Evolutionary conservation across 2,113 vertebrate genomes (phyloP).

Genomic region (Myiozetetes cayanensis): DNA sequence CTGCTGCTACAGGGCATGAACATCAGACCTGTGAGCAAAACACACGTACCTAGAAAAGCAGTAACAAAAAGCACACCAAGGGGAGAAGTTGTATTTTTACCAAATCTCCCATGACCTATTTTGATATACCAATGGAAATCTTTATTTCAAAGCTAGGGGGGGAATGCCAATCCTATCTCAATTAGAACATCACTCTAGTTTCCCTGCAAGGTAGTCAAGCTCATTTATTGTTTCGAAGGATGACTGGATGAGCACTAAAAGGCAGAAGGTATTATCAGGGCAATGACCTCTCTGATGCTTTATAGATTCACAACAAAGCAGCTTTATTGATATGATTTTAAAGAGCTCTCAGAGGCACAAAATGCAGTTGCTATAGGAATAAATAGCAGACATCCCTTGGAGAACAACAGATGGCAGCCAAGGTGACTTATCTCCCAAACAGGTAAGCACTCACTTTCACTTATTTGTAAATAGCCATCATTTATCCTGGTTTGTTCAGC

Average conservation of each 20-base stretch:
- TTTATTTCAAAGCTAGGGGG: neutral
- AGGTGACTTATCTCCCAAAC: constrained; percentile 75
- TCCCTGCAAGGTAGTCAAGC: constrained; percentile 9
- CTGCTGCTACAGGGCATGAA: neutral
- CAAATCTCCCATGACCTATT: neutral
- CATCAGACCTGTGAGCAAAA: neutral
- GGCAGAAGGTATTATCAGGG: constrained; percentile 49
- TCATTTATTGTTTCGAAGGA: constrained; percentile 34
- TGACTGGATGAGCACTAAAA: constrained; percentile 43
- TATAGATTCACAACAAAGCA: constrained; percentile 70
- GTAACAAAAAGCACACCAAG: neutral
- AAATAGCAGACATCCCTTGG: constrained; percentile 71
- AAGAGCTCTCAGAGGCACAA: constrained; percentile 67
- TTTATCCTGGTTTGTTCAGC: constrained; percentile 71
- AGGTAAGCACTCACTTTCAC: constrained; percentile 52
- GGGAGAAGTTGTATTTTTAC: neutral
- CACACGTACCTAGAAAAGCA: neutral
- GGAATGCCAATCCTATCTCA: neutral
- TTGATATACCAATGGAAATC: neutral
- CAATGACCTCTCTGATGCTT: constrained; percentile 45
- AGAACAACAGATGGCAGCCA: constrained; percentile 78
- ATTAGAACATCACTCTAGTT: constrained; percentile 34
- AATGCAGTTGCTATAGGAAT: constrained; percentile 67
- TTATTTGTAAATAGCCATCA: constrained; percentile 71
- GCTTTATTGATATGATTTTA: constrained; percentile 74